Evolutionary conservation across 2,888 invertebrate species (phyloP), one percentile per base, ranked within the genome.

Genomic region (Coremacera marginata): DNA sequence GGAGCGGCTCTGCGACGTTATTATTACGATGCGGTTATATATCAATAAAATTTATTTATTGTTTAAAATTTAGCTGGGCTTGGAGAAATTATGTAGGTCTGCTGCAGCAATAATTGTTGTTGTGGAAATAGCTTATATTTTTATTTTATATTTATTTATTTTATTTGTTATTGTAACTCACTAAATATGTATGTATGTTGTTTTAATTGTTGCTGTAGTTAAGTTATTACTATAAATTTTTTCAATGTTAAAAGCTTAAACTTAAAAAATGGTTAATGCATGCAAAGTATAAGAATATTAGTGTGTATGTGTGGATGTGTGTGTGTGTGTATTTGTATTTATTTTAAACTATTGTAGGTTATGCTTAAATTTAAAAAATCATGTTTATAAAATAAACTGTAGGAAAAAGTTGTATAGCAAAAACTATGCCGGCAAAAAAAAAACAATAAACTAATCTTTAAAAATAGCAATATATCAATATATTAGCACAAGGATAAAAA

Each of bases 31-130:
- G 44, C 44, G 44, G 44, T 44, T 44, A 44, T 14, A 27, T 60
- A 25, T 60, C 3, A 25, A 60, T 60, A 60, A 57, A n/a, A 63
- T 63, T 14, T 63, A 63, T 62, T 19, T 60, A 14, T 22, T 63
- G 11, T 34, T 31, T 31, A 14, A 63, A 16, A 63, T 31, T n/a
- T 27, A 34, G 14, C 63, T 63, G n/a, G 68, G 22, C 25, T 25
- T 34, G 34, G 44, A 37, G 67, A 37, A 67, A 22, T 37, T 19
- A 5, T 37, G 67, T 9, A 51, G n/a, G 37, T n/a, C 67, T 19
- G 25, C 37, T 22, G 44, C 72, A 72, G 55, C 74, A 75, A 71
- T 67, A 60, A 67, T 75, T 73, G 22, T 68, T 70, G 65, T 67
- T 37, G 70, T 70, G 71, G 67, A 70, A 44, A 67, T 37, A 49